A percentile compares a stretch with the other conserved stretches of the same genome.
Evolutionary conservation across 2,888 invertebrate genomes (phyloP).

Genomic region (Augiades crinisus): DNA sequence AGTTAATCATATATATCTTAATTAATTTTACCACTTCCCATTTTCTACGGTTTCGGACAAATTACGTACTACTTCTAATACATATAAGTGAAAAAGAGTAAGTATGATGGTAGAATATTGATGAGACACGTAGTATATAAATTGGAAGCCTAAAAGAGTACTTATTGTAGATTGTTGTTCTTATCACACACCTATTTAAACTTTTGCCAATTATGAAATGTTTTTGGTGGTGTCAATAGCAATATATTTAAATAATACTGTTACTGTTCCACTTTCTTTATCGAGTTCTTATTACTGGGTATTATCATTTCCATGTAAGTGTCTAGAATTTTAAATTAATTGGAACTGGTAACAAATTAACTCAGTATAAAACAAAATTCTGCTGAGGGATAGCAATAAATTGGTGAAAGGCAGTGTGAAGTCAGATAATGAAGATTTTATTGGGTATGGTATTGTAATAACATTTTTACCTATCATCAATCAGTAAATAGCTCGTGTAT

Average conservation of each 20-base stretch:
- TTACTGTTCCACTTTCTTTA: constrained; percentile 6
- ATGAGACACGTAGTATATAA: no score
- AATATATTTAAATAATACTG: neutral
- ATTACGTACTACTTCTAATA: no score
- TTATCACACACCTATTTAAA: neutral
- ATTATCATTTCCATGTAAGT: constrained; percentile 13
- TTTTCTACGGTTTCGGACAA: no score
- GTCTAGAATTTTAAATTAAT: constrained; percentile 1
- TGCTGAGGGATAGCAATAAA: neutral
- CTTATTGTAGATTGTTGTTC: neutral
- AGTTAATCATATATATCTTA: no score
- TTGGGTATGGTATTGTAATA: neutral
- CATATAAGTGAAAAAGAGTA: no score
- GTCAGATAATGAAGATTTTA: neutral
- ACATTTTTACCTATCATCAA: no score
- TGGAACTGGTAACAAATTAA: neutral
- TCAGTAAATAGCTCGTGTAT: no score
- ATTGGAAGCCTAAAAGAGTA: no score
- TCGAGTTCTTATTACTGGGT: constrained; percentile 1
- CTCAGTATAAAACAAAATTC: constrained; percentile 8
- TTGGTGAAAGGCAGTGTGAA: neutral
- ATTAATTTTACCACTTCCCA: no score
- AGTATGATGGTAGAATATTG: no score
- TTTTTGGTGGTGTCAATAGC: neutral
- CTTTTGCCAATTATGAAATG: neutral